Percentiles rank a stretch among this genome's conserved stretches.
phyloP scores from a whole-genome alignment of 2,113 vertebrate species.

The Caranx melampygus region DNA sequence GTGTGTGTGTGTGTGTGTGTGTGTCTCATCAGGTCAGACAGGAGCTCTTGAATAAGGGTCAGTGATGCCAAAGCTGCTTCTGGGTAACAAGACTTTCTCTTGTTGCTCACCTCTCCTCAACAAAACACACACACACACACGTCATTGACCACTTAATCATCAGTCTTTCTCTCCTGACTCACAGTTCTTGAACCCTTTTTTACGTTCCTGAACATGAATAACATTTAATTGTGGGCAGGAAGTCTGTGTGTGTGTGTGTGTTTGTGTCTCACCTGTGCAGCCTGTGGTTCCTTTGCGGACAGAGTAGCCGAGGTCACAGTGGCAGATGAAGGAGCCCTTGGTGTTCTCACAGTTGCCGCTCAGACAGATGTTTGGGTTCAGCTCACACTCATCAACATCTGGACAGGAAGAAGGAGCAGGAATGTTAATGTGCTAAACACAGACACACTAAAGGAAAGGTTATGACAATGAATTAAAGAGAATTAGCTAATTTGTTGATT shows the following conservation, averaged over 20 bases:
- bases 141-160: conserved; percentile 30
- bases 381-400: conserved; percentile 98
- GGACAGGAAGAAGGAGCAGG: conserved; percentile 35
- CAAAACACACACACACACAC: background rate
- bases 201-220: conserved; percentile 12
- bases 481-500: conserved; percentile 35
- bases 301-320: conserved; percentile 98
- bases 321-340: conserved; percentile 98
- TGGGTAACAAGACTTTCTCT: conserved; percentile 39
- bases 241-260: conserved; percentile 1
- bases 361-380: conserved; percentile 97
- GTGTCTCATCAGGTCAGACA: conserved; percentile 55
- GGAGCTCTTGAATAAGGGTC: conserved; percentile 55
- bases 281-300: conserved; percentile 97
- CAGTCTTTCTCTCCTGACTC: conserved; percentile 36
- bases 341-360: conserved; percentile 98
- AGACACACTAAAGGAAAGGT: conserved; percentile 22
- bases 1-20: background rate
- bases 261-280: conserved; percentile 88
- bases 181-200: conserved; percentile 32
- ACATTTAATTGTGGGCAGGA: conserved; percentile 1
- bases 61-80: conserved; percentile 55
- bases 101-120: conserved; percentile 44
- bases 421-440: conserved; percentile 35
- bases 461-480: conserved; percentile 17